Evolutionary conservation across 2,797 vertebrate genomes (phyloP).

Genomic region (Amblyopsis hoosieri): DNA sequence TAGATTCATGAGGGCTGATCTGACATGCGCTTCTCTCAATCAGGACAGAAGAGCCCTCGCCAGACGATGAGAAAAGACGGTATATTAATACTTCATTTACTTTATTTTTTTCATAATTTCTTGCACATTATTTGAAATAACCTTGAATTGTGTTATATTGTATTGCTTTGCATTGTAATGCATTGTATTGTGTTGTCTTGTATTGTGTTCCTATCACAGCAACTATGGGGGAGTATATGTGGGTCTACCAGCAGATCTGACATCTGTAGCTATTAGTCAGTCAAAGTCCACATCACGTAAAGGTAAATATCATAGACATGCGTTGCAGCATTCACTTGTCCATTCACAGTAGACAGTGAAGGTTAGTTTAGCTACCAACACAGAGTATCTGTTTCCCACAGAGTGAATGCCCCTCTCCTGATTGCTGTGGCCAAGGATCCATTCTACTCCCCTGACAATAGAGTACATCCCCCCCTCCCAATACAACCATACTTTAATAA

Average conservation of each 20-base stretch:
- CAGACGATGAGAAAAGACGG: slow-evolving; percentile 94
- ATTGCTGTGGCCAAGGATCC: too few relatives aligned
- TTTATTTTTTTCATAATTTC: neutral
- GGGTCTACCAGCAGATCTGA: slow-evolving; percentile 86
- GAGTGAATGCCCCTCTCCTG: too few relatives aligned
- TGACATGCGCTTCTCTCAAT: slow-evolving; percentile 62
- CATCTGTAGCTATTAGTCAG: slow-evolving; percentile 80
- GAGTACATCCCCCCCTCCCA: too few relatives aligned
- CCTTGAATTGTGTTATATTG: neutral
- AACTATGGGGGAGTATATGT: slow-evolving; percentile 97
- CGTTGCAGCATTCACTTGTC: neutral
- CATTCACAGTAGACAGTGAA: neutral
- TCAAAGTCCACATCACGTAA: slow-evolving; percentile 81
- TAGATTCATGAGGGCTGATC: slow-evolving; percentile 24
- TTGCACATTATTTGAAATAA: neutral
- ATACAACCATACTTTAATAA: too few relatives aligned
- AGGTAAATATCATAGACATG: slow-evolving; percentile 73
- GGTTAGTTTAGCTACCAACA: too few relatives aligned
- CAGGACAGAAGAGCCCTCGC: slow-evolving; percentile 87
- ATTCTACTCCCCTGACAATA: too few relatives aligned
- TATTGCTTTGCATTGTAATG: too few relatives aligned
- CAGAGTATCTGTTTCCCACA: too few relatives aligned
- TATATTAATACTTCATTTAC: slow-evolving; percentile 36
- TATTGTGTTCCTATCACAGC: slow-evolving; percentile 62
- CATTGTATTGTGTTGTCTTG: neutral